Percentiles rank a stretch among this genome's conserved stretches.
Conservation (phyloP, 2,797 vertebrate species). For the Emydoidea blandingii region DNA sequence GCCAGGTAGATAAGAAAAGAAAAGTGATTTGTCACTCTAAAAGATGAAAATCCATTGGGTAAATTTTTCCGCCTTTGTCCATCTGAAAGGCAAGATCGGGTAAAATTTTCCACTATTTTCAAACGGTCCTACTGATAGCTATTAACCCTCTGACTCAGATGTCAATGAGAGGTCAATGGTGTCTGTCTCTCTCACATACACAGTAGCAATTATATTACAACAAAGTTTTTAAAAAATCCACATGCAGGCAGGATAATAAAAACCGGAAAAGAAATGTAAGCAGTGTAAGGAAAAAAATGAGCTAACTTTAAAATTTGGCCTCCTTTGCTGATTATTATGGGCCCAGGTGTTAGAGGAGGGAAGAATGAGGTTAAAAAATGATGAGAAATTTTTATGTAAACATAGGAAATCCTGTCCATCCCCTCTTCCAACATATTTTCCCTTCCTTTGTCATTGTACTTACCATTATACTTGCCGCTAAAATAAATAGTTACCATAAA, state of each 20-base stretch:
- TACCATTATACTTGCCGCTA: conserved; percentile 17
- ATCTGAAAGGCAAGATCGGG: conserved; percentile 45
- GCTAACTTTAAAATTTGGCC: conserved; percentile 47
- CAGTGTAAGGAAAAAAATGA: conserved; percentile 45
- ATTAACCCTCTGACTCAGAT: conserved; percentile 62
- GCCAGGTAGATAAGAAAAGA: background rate
- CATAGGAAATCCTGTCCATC: conserved; percentile 32
- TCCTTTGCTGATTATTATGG: conserved; percentile 52
- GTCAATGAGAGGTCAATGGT: conserved; percentile 62
- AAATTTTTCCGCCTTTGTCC: conserved; percentile 25
- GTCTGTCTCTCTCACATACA: conserved; percentile 9
- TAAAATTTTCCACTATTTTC: conserved; percentile 35
- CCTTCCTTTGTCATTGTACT: background rate
- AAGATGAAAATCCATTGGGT: background rate
- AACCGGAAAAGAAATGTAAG: conserved; percentile 66
- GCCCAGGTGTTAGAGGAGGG: conserved; percentile 43
- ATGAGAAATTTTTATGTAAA: conserved; percentile 19
- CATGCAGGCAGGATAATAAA: conserved; percentile 58
- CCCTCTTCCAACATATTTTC: background rate
- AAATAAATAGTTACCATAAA: conserved; percentile 38
- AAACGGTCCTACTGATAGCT: conserved; percentile 19
- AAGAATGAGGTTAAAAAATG: background rate
- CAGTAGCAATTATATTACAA: conserved; percentile 40
- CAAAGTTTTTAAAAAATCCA: conserved; percentile 65
- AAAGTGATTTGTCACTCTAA: background rate